Evolutionary conservation across 2,113 vertebrate species (phyloP).

Genomic region (Conger conger): DNA sequence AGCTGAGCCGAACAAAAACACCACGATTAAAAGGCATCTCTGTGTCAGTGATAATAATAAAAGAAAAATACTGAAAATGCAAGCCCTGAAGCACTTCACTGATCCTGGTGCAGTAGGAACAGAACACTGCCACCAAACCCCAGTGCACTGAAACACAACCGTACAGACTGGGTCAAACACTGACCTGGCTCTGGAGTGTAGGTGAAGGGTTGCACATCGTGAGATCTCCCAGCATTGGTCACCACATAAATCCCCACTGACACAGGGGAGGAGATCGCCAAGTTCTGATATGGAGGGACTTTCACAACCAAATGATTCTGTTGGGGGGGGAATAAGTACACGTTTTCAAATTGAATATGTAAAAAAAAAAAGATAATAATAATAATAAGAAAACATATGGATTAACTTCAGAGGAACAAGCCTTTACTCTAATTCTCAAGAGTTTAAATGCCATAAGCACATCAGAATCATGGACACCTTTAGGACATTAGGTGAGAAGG

Average conservation of each 20-base stretch:
- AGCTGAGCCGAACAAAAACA: no score
- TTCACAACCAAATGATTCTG: slow-evolving; percentile 98
- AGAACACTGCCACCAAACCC: no score
- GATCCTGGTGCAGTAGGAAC: no score
- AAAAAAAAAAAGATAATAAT: slow-evolving; percentile 24
- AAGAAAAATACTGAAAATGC: no score
- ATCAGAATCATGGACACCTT: neutral
- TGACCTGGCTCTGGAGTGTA: slow-evolving; percentile 93
- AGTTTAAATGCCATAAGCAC: neutral
- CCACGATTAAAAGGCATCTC: no score
- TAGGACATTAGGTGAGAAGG: neutral
- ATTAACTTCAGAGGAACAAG: neutral
- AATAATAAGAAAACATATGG: no score
- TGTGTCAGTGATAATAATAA: no score
- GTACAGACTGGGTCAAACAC: slow-evolving; percentile 37
- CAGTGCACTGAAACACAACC: neutral
- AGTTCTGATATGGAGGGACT: slow-evolving; percentile 92
- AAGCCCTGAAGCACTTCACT: no score
- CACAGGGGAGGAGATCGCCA: slow-evolving; percentile 80
- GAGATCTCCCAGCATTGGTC: slow-evolving; percentile 93
- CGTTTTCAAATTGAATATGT: no score
- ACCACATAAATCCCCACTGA: slow-evolving; percentile 92
- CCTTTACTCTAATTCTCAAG: neutral
- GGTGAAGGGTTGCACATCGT: slow-evolving; percentile 91
- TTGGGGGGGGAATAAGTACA: no score